Evolutionary conservation across 2,797 vertebrate genomes (phyloP).

Genomic region (Cossypha caffra): DNA sequence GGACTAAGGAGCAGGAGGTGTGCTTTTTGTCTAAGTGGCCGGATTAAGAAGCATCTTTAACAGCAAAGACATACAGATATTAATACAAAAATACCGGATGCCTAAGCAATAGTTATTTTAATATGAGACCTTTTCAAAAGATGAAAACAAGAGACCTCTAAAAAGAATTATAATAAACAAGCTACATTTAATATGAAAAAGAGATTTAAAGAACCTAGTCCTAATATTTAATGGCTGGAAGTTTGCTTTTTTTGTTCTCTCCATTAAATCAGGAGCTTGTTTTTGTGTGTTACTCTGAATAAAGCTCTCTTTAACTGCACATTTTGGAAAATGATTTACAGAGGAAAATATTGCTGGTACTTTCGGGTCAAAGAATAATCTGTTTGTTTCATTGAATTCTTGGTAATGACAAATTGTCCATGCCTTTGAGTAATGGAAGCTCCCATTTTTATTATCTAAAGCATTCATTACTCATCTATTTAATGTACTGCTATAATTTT

Average conservation of each 20-base stretch:
- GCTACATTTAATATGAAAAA: constrained; percentile 21
- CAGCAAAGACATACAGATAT: background rate
- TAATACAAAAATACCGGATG: background rate
- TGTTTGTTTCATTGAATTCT: constrained; percentile 76
- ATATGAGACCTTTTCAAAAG: constrained; percentile 2
- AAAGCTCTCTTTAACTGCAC: constrained; percentile 56
- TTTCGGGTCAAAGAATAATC: constrained; percentile 77
- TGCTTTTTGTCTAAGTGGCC: background rate
- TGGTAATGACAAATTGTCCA: constrained; percentile 75
- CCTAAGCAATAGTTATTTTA: constrained; percentile 12
- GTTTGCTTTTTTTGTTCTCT: background rate
- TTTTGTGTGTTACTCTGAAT: constrained; percentile 35
- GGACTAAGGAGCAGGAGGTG: background rate
- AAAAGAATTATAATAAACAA: constrained; percentile 26
- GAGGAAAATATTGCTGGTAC: constrained; percentile 72
- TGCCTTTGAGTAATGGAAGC: constrained; percentile 76
- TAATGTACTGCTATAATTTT: constrained; percentile 76
- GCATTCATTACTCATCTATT: constrained; percentile 79
- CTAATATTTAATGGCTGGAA: constrained; percentile 33
- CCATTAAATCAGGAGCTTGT: constrained; percentile 50
- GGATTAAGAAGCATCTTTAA: constrained; percentile 22
- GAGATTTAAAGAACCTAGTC: constrained; percentile 37
- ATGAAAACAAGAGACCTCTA: background rate
- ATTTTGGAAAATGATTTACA: constrained; percentile 71
- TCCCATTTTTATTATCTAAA: constrained; percentile 72